phyloP scores from a whole-genome alignment of 2,888 invertebrate genomes.

The Epirrhoe tristata region DNA sequence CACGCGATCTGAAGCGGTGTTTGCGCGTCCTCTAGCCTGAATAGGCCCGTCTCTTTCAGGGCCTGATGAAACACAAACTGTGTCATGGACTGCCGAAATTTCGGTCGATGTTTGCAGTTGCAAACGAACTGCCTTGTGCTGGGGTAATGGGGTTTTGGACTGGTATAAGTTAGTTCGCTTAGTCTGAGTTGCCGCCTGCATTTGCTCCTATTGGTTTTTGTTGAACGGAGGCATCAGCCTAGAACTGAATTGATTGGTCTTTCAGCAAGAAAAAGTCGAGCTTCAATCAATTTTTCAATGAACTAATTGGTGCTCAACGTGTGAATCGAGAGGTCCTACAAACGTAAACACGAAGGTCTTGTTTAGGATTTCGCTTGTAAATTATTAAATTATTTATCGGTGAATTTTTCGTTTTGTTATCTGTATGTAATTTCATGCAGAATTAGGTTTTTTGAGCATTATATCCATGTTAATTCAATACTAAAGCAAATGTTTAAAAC shows the following conservation, averaged over 20 bases:
- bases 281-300: constrained; percentile 29
- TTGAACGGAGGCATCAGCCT: constrained; percentile 28
- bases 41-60: constrained; percentile 68
- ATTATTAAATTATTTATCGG: neutral
- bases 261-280: constrained; percentile 30
- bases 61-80: constrained; percentile 82
- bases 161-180: constrained; percentile 47
- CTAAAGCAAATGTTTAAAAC: too few relatives aligned
- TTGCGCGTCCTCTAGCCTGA: constrained; percentile 64
- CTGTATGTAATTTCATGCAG: neutral
- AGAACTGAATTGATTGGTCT: constrained; percentile 35
- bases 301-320: constrained; percentile 28
- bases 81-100: constrained; percentile 78
- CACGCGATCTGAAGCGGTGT: constrained; percentile 66
- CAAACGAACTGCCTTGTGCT: constrained; percentile 68
- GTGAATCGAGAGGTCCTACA: constrained; percentile 17
- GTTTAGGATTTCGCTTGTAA: constrained; percentile 6
- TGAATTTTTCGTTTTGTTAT: neutral
- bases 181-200: constrained; percentile 24
- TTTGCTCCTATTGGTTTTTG: constrained; percentile 28
- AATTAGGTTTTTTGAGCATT: neutral
- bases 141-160: constrained; percentile 64
- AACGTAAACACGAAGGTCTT: constrained; percentile 13
- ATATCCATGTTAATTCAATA: too few relatives aligned
- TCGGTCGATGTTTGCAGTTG: constrained; percentile 66